These are phyloP conservation scores for Cygnus atratus DNA, from an alignment of 2,113 vertebrate genomes.

Conservation along the genomic window DNA sequence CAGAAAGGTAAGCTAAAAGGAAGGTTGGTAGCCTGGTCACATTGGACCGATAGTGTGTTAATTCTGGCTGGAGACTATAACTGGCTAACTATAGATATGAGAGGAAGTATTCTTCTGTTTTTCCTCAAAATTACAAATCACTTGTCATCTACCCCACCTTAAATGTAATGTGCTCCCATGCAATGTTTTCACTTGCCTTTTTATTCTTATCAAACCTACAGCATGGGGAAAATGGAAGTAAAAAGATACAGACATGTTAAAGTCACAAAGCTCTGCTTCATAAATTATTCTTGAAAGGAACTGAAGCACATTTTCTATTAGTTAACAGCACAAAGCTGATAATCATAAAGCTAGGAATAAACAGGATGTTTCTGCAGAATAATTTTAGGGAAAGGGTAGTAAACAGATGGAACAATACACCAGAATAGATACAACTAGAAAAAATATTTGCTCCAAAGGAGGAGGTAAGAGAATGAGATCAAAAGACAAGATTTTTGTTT, in stretches of 20 bases:
- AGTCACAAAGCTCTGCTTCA: neutral
- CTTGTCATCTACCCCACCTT: neutral
- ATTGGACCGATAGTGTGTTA: neutral
- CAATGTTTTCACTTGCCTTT: neutral
- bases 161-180: neutral
- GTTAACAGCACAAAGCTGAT: neutral
- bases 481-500: neutral
- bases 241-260: neutral
- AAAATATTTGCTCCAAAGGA: neutral
- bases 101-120: neutral
- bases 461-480: neutral
- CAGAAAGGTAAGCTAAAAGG: neutral
- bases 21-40: neutral
- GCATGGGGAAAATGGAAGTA: neutral
- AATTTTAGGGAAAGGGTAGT: neutral
- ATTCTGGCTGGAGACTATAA: neutral
- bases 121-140: neutral
- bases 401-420: constrained; percentile 22
- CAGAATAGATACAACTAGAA: neutral
- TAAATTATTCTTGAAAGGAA: neutral
- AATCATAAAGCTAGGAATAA: constrained; percentile 1
- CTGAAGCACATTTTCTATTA: neutral
- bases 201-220: neutral
- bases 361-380: neutral
- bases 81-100: neutral